Evolutionary conservation across 2,797 vertebrate species (phyloP), one percentile per base, ranked within the genome.

Genomic region (Esox masquinongy): DNA sequence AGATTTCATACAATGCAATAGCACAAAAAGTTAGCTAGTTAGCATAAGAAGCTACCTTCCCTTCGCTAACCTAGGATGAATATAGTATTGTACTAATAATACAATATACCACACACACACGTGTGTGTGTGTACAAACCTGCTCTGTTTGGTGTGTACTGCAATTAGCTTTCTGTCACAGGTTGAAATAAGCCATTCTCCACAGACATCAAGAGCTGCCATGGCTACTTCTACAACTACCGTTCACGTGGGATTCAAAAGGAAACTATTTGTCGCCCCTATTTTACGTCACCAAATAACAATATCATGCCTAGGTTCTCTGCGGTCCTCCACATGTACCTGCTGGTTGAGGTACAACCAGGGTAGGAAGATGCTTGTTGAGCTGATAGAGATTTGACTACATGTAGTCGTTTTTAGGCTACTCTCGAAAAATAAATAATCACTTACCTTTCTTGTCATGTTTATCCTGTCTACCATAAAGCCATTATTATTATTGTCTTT

Each of bases 101-200:
- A 8, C 19, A 31, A 19, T 16, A 31, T 4, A 43, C 39, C 12
- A 47, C 4, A 47, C 43, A 47, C 53, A 34, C 0, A 3, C 29
- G 5, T 16, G 17, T 53, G 5, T 16, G 17, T 53, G n/a, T 12
- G 1, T 24, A 83, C 84, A 63, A 14, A 94, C 94, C 90, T 88
- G 78, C 2, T 22, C 11, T 88, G 76, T 78, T 80, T 85, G 19
- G 49, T 83, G 74, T 93, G 68, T 12, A 92, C 5, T 0, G 91
- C 91, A 22, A 90, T 12, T 0, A 95, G 84, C 43, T 80, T 85
- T 47, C 74, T 88, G 36, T 88, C 88, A 75, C 87, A 85, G 56
- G 29, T 83, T 6, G 84, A 72, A 29, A 91, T 22, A 19, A 92
- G 64, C 91, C 92, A 93, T 0, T 88, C 75, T 76, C 87, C 88